Evolutionary conservation across 1,140 invertebrate species (phyloP), one percentile per base, ranked within the genome.

Genomic region (Atta cephalotes): DNA sequence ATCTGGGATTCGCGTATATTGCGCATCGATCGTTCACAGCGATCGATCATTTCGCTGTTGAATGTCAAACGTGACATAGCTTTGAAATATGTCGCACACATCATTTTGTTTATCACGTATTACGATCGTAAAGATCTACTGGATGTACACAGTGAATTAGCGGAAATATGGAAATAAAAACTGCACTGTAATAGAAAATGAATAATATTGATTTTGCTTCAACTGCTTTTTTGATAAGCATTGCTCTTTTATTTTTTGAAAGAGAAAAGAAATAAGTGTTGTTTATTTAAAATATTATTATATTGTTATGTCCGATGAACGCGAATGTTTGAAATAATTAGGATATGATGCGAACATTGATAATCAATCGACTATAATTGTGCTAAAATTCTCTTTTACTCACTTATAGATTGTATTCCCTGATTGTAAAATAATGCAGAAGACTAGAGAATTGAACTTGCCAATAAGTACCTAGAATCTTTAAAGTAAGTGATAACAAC

Each of bases 31-130:
- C 39, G 35, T 39, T n/a, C 35, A 49, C n/a, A 21, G 1, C 39
- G 21, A 70, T 70, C 39, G 39, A 70, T 70, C 66, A 70, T 39
- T 2, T 68, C 5, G n/a, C 5, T 4, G 65, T 45, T 25, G 66
- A 18, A 45, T 5, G 39, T 70, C 35, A 45, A 49, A 70, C 21
- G 9, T 70, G 39, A 70, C 39, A 49, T 7, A 49, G n/a, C n/a
- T 70, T 21, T 70, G 66, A 49, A 70, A 70, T 70, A 70, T 49
- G 39, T 70, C 66, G 66, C 39, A 39, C n/a, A 14, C 39, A 70
- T 18, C 65, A 49, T 70, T 70, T 70, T 70, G 66, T 70, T 70
- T 70, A 70, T 49, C 39, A 12, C 66, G 39, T 49, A 70, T 49
- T 49, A 39, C 66, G 21, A 70, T 70, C 39, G n/a, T 70, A 25